phyloP scores from a whole-genome alignment of 2,797 vertebrate genomes.

The Semotilus atromaculatus region DNA sequence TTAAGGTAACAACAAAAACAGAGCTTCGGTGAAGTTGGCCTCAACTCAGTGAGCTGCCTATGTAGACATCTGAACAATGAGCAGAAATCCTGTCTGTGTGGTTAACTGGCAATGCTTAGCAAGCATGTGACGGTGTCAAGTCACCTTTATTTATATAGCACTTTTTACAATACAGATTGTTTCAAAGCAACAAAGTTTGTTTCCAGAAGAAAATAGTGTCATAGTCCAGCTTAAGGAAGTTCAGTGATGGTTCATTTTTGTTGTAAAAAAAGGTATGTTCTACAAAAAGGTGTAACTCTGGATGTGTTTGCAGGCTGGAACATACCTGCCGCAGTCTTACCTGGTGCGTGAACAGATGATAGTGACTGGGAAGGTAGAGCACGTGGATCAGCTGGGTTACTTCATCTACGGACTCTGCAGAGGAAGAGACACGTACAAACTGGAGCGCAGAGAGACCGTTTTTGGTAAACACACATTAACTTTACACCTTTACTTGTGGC shows the following conservation, averaged over 20 bases:
- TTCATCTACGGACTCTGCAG: conserved; percentile 92
- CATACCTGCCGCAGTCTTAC: conserved; percentile 95
- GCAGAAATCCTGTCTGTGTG: background rate
- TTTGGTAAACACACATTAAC: conserved; percentile 64
- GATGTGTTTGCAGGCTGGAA: conserved; percentile 83
- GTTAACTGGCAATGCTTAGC: background rate
- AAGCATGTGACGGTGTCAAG: background rate
- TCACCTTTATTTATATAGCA: too few relatives aligned
- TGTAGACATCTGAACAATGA: background rate
- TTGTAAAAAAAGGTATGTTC: too few relatives aligned
- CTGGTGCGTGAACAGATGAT: conserved; percentile 96
- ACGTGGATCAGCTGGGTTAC: conserved; percentile 87
- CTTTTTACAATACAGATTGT: too few relatives aligned
- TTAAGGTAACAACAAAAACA: conserved; percentile 81
- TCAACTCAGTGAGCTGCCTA: background rate
- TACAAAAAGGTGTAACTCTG: conserved; percentile 17
- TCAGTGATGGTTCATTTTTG: too few relatives aligned
- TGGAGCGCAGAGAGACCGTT: conserved; percentile 87
- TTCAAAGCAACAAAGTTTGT: too few relatives aligned
- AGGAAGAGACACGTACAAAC: conserved; percentile 91
- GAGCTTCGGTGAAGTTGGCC: background rate
- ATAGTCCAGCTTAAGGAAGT: too few relatives aligned
- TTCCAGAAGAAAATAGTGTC: too few relatives aligned
- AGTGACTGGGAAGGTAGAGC: conserved; percentile 92
- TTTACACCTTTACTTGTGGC: background rate